Percentiles rank a stretch among this genome's conserved stretches.
These are phyloP conservation scores for Polyploca ridens DNA, from an alignment of 2,888 invertebrate genomes.

Conservation along the genomic window DNA sequence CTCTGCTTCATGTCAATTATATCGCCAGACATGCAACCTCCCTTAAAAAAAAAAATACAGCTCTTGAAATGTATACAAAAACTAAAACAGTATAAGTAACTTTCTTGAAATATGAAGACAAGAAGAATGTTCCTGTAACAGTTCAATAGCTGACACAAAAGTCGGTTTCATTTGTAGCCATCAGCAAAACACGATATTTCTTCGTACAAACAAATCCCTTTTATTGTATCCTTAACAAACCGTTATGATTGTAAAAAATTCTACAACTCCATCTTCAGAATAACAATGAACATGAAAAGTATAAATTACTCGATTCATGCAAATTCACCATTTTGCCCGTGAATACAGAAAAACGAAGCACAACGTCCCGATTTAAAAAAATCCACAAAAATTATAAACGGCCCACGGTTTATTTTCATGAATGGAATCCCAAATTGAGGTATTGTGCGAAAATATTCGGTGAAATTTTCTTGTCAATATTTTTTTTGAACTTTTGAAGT, in stretches of 20 bases:
- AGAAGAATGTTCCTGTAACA: background rate
- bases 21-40: background rate
- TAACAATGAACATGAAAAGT: constrained; percentile 47
- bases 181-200: background rate
- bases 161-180: background rate
- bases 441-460: constrained; percentile 46
- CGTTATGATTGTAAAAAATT: constrained; percentile 30
- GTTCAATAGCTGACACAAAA: background rate
- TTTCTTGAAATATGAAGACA: background rate
- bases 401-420: constrained; percentile 48
- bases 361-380: constrained; percentile 47
- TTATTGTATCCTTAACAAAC: constrained; percentile 29
- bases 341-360: constrained; percentile 36
- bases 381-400: constrained; percentile 56
- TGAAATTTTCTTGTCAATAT: constrained; percentile 41
- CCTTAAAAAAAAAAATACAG: background rate
- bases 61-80: no score
- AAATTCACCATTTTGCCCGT: constrained; percentile 57
- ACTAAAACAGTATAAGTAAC: no score
- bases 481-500: constrained; percentile 28
- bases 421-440: constrained; percentile 57
- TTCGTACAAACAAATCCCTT: background rate
- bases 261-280: constrained; percentile 36
- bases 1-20: no score
- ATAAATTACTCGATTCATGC: constrained; percentile 71